Percentiles rank a stretch among this genome's conserved stretches.
Conservation (phyloP, 2,888 invertebrate genomes). For the Pantelozetes paolii region DNA sequence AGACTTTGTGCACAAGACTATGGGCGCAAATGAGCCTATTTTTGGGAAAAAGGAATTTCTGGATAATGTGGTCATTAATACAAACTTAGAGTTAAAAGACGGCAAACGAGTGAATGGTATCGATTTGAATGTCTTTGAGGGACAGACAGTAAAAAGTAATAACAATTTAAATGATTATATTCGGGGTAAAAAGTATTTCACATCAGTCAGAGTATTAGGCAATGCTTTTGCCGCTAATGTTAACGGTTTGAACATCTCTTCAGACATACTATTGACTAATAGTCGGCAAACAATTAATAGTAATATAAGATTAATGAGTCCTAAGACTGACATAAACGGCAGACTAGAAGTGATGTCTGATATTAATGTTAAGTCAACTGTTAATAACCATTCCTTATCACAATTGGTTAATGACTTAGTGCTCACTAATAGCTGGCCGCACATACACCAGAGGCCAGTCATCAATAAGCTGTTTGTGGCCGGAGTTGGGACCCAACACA, state of each 20-base stretch:
- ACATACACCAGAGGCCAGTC: slow-evolving; percentile 1
- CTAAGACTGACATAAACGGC: slow-evolving; percentile 25
- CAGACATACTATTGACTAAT: slow-evolving; percentile 34
- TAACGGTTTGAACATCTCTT: slow-evolving; percentile 31
- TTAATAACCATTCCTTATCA: slow-evolving; percentile 36
- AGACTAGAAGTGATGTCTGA: slow-evolving; percentile 25
- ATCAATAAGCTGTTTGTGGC: slow-evolving; percentile 33
- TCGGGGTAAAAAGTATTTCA: slow-evolving; percentile 32
- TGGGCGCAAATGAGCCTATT: slow-evolving; percentile 7
- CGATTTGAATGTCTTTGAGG: not conserved
- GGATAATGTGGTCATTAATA: slow-evolving; percentile 4
- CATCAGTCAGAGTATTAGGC: slow-evolving; percentile 17
- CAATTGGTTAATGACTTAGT: slow-evolving; percentile 33
- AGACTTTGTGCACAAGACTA: slow-evolving; percentile 26
- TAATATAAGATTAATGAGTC: slow-evolving; percentile 30
- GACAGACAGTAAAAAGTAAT: not conserved
- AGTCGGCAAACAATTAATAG: slow-evolving; percentile 35
- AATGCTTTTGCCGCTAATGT: slow-evolving; percentile 29
- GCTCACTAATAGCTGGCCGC: slow-evolving; percentile 7
- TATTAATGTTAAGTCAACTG: slow-evolving; percentile 28
- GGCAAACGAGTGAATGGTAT: slow-evolving; percentile 26
- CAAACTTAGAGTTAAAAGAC: not conserved
- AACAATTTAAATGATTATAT: slow-evolving; percentile 18
- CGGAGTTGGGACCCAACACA: not conserved
- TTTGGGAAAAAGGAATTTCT: slow-evolving; percentile 19